A percentile compares a stretch with the other conserved stretches of the same genome.
Conservation (phyloP, 2,113 vertebrate species). For the Cacatua alba region DNA sequence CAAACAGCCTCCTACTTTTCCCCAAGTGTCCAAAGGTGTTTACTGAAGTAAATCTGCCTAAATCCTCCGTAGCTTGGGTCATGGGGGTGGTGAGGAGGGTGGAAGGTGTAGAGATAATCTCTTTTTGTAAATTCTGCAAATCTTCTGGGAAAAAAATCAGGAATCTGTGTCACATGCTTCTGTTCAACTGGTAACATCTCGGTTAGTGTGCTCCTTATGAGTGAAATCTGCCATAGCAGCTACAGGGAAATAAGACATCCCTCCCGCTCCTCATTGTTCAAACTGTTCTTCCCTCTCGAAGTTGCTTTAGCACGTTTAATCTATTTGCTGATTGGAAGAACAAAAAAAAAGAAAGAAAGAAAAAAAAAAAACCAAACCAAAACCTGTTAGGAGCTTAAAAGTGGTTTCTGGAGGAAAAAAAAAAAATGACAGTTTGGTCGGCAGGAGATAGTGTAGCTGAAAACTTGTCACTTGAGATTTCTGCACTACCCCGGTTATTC, state of each 20-base stretch:
- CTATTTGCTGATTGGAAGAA: slow-evolving; percentile 46
- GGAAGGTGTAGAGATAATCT: slow-evolving; percentile 95
- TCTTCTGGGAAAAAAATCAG: slow-evolving; percentile 76
- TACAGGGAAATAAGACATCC: slow-evolving; percentile 62
- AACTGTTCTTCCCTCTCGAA: slow-evolving; percentile 42
- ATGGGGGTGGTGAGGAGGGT: slow-evolving; percentile 80
- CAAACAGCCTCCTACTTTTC: slow-evolving; percentile 88
- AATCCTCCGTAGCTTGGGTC: slow-evolving; percentile 90
- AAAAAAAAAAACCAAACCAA: too few relatives aligned
- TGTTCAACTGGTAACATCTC: slow-evolving; percentile 83
- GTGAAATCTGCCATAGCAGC: slow-evolving; percentile 55
- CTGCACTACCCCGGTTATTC: slow-evolving; percentile 64
- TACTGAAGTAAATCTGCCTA: slow-evolving; percentile 97
- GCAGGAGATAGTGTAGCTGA: slow-evolving; percentile 70
- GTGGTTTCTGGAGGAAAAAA: slow-evolving; percentile 23
- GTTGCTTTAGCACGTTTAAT: slow-evolving; percentile 62
- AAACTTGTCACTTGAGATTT: slow-evolving; percentile 79
- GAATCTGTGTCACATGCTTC: slow-evolving; percentile 94
- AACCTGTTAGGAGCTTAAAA: slow-evolving; percentile 70
- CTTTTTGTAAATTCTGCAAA: slow-evolving; percentile 89
- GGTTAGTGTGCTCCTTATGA: slow-evolving; percentile 59
- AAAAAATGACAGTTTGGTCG: slow-evolving; percentile 61
- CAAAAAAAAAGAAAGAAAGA: background rate
- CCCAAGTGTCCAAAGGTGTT: slow-evolving; percentile 96
- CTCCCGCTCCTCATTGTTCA: slow-evolving; percentile 55